A percentile compares a stretch with the other conserved stretches of the same genome.
Conservation (phyloP, 2,888 invertebrate species). For the Polydrusus pterygomalis region DNA sequence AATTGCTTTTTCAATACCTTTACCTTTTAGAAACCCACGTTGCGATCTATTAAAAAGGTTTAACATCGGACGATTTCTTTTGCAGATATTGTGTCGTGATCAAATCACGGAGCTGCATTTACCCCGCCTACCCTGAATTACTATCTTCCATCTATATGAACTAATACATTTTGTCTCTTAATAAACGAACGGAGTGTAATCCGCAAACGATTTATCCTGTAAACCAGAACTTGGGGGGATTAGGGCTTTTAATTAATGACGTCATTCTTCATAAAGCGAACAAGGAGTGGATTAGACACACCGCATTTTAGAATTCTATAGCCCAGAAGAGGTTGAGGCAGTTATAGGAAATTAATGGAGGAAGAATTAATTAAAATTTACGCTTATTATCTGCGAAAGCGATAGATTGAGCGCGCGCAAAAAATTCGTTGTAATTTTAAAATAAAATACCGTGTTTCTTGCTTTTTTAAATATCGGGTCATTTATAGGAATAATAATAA, state of each 20-base stretch:
- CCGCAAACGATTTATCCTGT: slow-evolving; percentile 39
- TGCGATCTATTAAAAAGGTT: no score
- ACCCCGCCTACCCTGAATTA: neutral
- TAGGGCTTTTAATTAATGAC: slow-evolving; percentile 48
- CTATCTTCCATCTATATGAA: slow-evolving; percentile 28
- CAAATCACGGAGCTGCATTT: no score
- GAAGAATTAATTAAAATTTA: slow-evolving; percentile 46
- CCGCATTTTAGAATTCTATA: slow-evolving; percentile 35
- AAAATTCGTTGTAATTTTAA: no score
- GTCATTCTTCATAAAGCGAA: slow-evolving; percentile 48
- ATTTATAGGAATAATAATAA: slow-evolving; percentile 11
- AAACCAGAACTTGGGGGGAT: slow-evolving; percentile 37
- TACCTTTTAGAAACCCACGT: no score
- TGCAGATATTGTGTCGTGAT: no score
- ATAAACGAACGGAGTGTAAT: slow-evolving; percentile 30
- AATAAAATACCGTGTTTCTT: no score
- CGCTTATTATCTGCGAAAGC: neutral
- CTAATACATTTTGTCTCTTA: slow-evolving; percentile 33
- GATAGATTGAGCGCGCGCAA: neutral
- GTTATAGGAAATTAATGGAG: slow-evolving; percentile 46
- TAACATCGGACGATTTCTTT: no score
- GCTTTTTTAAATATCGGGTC: neutral
- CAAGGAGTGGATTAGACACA: slow-evolving; percentile 48
- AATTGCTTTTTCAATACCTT: no score
- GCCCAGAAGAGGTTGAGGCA: slow-evolving; percentile 23